A percentile compares a stretch with the other conserved stretches of the same genome.
Evolutionary conservation across 2,797 vertebrate species (phyloP).

Genomic region (Borostomias antarcticus): DNA sequence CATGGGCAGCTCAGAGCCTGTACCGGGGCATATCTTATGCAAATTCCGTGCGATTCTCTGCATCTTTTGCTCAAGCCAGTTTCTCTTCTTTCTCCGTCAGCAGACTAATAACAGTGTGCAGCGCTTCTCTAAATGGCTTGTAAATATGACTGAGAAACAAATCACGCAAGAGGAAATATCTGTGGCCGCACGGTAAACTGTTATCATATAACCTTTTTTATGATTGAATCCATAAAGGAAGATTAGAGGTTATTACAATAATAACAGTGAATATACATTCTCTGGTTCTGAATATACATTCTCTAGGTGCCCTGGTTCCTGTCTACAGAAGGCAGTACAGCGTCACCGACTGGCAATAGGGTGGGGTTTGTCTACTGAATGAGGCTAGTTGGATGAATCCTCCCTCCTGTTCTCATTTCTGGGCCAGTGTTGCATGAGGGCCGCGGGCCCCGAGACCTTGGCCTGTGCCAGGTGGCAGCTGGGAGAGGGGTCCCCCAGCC

Average conservation of each 20-base stretch:
- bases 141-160: conserved; percentile 44
- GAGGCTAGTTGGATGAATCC: conserved; percentile 76
- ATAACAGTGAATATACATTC: conserved; percentile 35
- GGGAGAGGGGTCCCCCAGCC: conserved; percentile 64
- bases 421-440: conserved; percentile 70
- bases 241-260: conserved; percentile 35
- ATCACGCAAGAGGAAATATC: conserved; percentile 42
- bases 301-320: conserved; percentile 33
- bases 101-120: conserved; percentile 40
- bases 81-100: conserved; percentile 34
- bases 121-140: conserved; percentile 48
- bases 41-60: conserved; percentile 27
- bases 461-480: conserved; percentile 82
- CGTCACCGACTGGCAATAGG: conserved; percentile 64
- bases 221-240: conserved; percentile 39
- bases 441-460: conserved; percentile 59
- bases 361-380: conserved; percentile 72
- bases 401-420: conserved; percentile 73
- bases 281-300: no score
- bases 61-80: conserved; percentile 34
- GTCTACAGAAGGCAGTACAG: conserved; percentile 43
- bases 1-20: neutral
- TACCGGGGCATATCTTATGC: neutral
- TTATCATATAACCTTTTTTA: conserved; percentile 33
- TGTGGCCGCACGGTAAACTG: conserved; percentile 16